A percentile compares a stretch with the other conserved stretches of the same genome.
phyloP scores from a whole-genome alignment of 2,888 invertebrate species.

The Lypha dubia region DNA sequence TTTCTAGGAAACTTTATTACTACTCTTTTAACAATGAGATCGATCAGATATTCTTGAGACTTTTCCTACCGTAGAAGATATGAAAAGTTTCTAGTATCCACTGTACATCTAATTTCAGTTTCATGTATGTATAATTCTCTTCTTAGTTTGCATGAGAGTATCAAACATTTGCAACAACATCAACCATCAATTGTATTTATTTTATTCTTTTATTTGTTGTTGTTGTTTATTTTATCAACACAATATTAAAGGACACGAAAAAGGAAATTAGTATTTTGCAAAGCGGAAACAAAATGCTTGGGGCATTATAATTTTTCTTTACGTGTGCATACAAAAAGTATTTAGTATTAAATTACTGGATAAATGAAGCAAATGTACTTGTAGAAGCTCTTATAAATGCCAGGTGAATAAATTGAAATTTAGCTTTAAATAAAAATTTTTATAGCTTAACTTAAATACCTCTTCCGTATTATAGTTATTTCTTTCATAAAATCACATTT shows the following conservation, averaged over 20 bases:
- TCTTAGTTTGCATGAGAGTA: slow-evolving; percentile 13
- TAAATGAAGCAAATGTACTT: neutral
- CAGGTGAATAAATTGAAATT: neutral
- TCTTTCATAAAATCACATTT: too few relatives aligned
- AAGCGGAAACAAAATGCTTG: slow-evolving; percentile 57
- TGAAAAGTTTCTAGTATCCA: neutral
- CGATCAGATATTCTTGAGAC: too few relatives aligned
- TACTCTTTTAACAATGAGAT: too few relatives aligned
- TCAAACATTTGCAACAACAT: slow-evolving; percentile 18
- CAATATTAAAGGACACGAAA: slow-evolving; percentile 55
- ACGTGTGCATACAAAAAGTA: slow-evolving; percentile 10
- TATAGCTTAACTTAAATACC: neutral
- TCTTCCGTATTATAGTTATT: too few relatives aligned
- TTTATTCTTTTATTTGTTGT: slow-evolving; percentile 24
- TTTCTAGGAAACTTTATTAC: too few relatives aligned
- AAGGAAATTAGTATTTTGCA: slow-evolving; percentile 59
- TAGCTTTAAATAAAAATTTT: neutral
- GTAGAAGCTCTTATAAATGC: neutral
- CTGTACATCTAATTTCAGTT: neutral
- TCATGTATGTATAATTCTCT: slow-evolving; percentile 1
- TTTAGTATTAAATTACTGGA: slow-evolving; percentile 13
- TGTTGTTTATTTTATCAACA: slow-evolving; percentile 34
- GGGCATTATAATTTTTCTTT: slow-evolving; percentile 19
- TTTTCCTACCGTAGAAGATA: too few relatives aligned
- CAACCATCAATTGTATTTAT: slow-evolving; percentile 26